Conservation (phyloP, 2,888 invertebrate species). For the Hymenopus coronatus region DNA sequence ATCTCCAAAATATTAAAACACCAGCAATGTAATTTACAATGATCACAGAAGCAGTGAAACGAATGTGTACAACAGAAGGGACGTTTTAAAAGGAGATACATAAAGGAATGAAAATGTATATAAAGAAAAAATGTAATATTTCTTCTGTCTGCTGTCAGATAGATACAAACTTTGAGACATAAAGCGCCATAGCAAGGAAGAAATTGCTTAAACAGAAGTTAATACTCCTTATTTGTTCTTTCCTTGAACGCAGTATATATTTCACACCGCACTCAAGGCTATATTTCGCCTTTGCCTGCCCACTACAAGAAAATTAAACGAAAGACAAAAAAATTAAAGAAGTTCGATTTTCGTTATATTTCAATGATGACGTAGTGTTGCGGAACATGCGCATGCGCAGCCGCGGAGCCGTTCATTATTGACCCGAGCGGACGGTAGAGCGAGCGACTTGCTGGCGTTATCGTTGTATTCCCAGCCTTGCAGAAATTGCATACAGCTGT, state of each 20-base stretch:
- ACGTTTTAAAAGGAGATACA: no score
- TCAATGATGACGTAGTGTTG: conserved; percentile 6
- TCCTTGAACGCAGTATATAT: neutral
- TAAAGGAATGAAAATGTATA: no score
- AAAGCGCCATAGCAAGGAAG: no score
- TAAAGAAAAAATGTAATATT: no score
- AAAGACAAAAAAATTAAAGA: neutral
- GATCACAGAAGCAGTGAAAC: no score
- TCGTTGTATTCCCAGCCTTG: neutral
- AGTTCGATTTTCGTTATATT: conserved; percentile 15
- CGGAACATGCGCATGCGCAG: neutral
- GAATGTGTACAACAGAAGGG: no score
- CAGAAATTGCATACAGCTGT: neutral
- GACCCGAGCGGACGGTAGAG: conserved; percentile 2
- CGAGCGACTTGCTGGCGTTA: neutral
- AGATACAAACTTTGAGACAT: no score
- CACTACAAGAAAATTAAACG: neutral
- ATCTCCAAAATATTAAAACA: no score
- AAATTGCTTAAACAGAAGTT: no score
- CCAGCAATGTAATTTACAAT: no score
- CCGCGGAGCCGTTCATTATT: conserved; percentile 1
- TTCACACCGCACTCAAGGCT: neutral
- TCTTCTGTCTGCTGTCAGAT: no score
- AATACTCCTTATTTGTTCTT: no score
- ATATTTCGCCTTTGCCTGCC: neutral